Evolutionary conservation across 1,140 invertebrate genomes (phyloP).

Genomic region (Megalopta genalis): DNA sequence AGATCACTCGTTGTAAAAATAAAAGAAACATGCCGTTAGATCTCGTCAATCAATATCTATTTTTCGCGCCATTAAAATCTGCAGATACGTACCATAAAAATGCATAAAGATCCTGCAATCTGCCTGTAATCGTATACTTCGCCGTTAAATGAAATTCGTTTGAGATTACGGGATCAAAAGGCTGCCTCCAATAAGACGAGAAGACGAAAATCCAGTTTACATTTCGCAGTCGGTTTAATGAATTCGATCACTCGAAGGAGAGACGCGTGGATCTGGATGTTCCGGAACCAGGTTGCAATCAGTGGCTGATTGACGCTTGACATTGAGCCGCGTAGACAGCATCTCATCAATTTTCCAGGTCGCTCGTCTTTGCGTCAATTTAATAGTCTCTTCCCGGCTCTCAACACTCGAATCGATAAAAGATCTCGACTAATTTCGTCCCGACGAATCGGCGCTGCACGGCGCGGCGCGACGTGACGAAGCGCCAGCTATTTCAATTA

Average conservation of each 20-base stretch:
- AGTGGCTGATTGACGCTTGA: conserved; percentile 46
- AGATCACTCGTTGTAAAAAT: too few species aligned
- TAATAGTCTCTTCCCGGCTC: conserved; percentile 35
- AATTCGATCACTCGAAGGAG: conserved; percentile 34
- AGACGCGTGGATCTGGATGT: conserved; percentile 8
- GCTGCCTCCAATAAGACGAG: background rate
- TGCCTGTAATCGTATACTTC: too few species aligned
- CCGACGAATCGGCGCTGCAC: background rate
- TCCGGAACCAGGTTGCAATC: conserved; percentile 17
- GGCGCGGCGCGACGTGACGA: background rate
- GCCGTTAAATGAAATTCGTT: too few species aligned
- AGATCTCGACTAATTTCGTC: conserved; percentile 45
- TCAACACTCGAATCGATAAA: conserved; percentile 35
- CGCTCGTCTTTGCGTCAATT: conserved; percentile 38
- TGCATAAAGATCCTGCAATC: too few species aligned
- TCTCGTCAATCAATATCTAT: too few species aligned
- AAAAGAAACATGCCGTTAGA: too few species aligned
- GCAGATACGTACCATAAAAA: too few species aligned
- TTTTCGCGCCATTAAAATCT: too few species aligned
- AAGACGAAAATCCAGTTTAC: background rate
- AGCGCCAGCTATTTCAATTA: conserved; percentile 33
- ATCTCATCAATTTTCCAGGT: conserved; percentile 34
- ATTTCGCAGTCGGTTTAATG: conserved; percentile 38
- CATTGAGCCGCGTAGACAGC: conserved; percentile 32
- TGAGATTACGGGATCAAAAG: too few species aligned